Percentiles rank a stretch among this genome's conserved stretches.
These are phyloP conservation scores for Hyles euphorbiae DNA, from an alignment of 1,140 invertebrate species.

Conservation along the genomic window DNA sequence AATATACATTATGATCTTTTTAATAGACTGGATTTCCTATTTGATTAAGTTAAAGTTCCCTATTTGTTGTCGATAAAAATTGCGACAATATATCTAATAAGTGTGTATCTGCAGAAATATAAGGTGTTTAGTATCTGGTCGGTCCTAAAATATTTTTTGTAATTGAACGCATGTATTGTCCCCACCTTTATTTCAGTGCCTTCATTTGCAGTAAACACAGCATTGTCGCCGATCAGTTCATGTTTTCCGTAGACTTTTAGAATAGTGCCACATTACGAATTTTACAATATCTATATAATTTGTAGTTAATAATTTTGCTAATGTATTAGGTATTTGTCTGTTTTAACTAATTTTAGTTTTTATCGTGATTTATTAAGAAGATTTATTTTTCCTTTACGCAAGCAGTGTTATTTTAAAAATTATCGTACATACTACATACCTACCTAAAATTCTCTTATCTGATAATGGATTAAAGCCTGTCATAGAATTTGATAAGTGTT, in stretches of 20 bases:
- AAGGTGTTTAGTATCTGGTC: no score
- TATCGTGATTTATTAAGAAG: conserved; percentile 32
- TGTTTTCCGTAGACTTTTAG: conserved; percentile 32
- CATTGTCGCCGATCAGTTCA: conserved; percentile 21
- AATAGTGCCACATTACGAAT: conserved; percentile 24
- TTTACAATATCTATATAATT: conserved; percentile 25
- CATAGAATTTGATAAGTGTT: conserved; percentile 49
- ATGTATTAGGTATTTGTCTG: conserved; percentile 43
- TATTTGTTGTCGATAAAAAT: no score
- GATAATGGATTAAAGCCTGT: conserved; percentile 63
- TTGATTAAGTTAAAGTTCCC: no score
- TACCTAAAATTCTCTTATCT: conserved; percentile 36
- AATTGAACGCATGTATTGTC: conserved; percentile 27
- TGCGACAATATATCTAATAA: no score
- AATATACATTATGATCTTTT: no score
- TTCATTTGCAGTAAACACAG: conserved; percentile 30
- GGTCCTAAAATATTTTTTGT: conserved; percentile 6
- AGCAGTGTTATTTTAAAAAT: conserved; percentile 44
- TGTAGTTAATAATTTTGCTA: conserved; percentile 45
- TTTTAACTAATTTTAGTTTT: conserved; percentile 42
- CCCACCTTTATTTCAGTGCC: conserved; percentile 45
- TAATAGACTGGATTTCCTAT: no score
- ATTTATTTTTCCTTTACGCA: conserved; percentile 24
- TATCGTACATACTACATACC: conserved; percentile 40
- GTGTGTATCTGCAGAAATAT: no score